A percentile compares a stretch with the other conserved stretches of the same genome.
Evolutionary conservation across 2,113 vertebrate genomes (phyloP).

Genomic region (Entomyzon cyanotis): DNA sequence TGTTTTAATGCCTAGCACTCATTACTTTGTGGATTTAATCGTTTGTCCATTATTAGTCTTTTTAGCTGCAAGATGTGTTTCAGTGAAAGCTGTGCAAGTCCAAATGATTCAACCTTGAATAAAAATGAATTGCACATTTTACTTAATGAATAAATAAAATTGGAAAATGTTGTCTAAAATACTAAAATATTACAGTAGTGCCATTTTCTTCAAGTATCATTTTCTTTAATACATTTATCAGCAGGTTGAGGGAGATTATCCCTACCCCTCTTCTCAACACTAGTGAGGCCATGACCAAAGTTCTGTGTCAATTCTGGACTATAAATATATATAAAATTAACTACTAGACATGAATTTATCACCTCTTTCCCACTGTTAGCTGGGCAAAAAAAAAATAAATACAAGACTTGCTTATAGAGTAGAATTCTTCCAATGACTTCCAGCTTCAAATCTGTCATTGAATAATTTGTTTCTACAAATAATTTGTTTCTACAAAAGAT

Average conservation of each 20-base stretch:
- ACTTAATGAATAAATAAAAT: not conserved
- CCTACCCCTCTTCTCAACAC: not conserved
- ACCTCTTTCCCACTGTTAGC: not conserved
- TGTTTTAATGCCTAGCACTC: not conserved
- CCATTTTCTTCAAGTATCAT: not conserved
- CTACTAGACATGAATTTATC: not conserved
- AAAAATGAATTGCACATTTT: not conserved
- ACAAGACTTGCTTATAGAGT: not conserved
- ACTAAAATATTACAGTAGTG: not conserved
- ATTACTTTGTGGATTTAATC: not conserved
- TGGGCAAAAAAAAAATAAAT: not conserved
- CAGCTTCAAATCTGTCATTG: not conserved
- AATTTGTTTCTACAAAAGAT: no score
- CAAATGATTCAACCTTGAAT: not conserved
- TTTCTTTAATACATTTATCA: not conserved
- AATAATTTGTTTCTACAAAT: no score
- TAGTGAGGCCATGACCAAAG: not conserved
- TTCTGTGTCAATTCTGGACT: not conserved
- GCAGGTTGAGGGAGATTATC: not conserved
- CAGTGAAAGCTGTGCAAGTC: not conserved
- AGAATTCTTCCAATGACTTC: not conserved
- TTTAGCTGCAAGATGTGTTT: not conserved
- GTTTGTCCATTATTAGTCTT: not conserved
- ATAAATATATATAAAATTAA: no score
- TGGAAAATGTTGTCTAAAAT: not conserved